Base-by-base conservation (phyloP, 2,113 vertebrate species). In the Cygnus buccinator region DNA sequence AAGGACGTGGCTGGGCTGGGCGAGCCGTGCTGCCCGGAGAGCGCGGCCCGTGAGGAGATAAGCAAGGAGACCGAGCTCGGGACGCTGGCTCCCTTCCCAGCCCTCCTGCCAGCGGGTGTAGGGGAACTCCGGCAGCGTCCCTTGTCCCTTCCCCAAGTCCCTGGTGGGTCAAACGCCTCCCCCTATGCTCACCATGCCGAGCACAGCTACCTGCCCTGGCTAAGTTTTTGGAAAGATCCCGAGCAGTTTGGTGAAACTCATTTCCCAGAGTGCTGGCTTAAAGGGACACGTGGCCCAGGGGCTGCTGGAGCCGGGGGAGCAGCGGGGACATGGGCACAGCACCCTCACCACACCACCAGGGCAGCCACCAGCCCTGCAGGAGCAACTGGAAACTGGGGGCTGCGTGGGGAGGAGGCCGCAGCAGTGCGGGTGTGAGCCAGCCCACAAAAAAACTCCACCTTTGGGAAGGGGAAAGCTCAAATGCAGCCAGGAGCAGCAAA, bases 201-300 rank as follows among this genome's bases (percentile, higher is more conserved):
- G 25, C 25, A 67, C 33, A 14, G 67, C 52, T 54, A 58, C 72
- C 88, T 68, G 65, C 35, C 63, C 22, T 3, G 2, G 37, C 9
- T 1, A 52, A 76, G 44, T 28, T 33, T 28, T n/a, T 25, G 73
- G 67, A 62, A 75, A 96, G 89, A 73, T 54, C 62, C 68, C 46
- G 4, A 70, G 41, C 2, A 0, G 59, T 21, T 28, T 0, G 0
- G 28, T 14, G 39, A 13, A 61, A 52, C 44, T 76, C 35, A 6
- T 33, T 35, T 55, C 39, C 59, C 14, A 0, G 41, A 21, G 41
- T 50, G 58, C 67, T 33, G 50, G 19, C 35, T 57, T 31, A 17
- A 55, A 1, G 6, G 43, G 59, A 13, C 66, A 43, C 1, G 3
- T 10, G 31, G 39, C 23, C 46, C 46, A 4, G 22, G 37, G 54